These are phyloP conservation scores for Monopis laevigella DNA, from an alignment of 2,888 invertebrate genomes.

Conservation along the genomic window DNA sequence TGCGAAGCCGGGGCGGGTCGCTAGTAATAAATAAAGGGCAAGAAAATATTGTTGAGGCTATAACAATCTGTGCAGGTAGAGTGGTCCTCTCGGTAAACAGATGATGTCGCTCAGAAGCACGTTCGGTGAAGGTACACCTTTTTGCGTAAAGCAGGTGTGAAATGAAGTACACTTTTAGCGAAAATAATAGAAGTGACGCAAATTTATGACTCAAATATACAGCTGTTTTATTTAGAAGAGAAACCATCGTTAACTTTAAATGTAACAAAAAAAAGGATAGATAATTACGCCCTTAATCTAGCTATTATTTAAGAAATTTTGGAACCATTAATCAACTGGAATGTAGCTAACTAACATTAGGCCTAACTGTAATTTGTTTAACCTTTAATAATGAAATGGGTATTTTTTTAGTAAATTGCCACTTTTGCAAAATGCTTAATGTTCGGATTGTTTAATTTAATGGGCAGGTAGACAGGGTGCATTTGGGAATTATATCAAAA, in stretches of 20 bases:
- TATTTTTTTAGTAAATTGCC: conserved; percentile 34
- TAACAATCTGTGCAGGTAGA: conserved; percentile 6
- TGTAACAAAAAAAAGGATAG: too few species aligned
- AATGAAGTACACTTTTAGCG: conserved; percentile 9
- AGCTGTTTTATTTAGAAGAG: neutral
- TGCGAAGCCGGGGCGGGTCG: too few species aligned
- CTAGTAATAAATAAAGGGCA: too few species aligned
- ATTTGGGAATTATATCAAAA: conserved; percentile 51
- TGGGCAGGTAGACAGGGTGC: conserved; percentile 40
- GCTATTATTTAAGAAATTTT: too few species aligned
- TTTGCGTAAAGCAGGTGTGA: conserved; percentile 37
- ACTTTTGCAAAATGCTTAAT: conserved; percentile 53
- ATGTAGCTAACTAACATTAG: conserved; percentile 35
- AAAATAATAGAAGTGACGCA: neutral
- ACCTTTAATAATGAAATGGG: conserved; percentile 48
- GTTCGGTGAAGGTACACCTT: conserved; percentile 24
- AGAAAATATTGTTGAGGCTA: too few species aligned
- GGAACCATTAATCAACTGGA: neutral
- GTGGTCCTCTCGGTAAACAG: conserved; percentile 5
- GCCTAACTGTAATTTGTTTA: conserved; percentile 39
- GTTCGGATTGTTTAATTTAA: conserved; percentile 54
- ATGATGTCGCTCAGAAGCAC: conserved; percentile 21
- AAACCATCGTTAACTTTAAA: neutral
- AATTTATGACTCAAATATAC: neutral
- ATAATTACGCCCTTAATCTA: conserved; percentile 32